Evolutionary conservation across 2,888 invertebrate species (phyloP).

Genomic region (Bombyx huttoni): DNA sequence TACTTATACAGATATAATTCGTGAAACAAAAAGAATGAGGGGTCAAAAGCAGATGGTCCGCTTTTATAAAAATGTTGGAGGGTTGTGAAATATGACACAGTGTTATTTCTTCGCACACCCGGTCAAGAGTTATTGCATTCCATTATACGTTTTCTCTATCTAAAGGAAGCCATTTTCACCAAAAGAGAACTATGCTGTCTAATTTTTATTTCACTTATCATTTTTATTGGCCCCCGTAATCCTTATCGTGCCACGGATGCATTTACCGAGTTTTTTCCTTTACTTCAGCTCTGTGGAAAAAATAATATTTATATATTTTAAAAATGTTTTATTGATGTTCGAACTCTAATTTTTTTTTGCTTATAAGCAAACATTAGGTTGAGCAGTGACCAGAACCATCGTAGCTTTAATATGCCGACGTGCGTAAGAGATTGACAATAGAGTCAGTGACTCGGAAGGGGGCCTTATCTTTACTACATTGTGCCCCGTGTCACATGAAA

Average conservation of each 20-base stretch:
- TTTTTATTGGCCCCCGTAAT: slow-evolving; percentile 28
- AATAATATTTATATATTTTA: background rate
- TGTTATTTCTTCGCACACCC: slow-evolving; percentile 73
- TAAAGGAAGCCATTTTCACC: slow-evolving; percentile 70
- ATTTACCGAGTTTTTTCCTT: no score
- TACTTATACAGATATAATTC: slow-evolving; percentile 65
- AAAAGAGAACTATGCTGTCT: slow-evolving; percentile 64
- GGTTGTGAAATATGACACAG: slow-evolving; percentile 72
- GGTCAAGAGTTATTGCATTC: slow-evolving; percentile 73
- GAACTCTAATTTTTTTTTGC: background rate
- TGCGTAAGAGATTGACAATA: slow-evolving; percentile 65
- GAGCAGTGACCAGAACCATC: slow-evolving; percentile 1
- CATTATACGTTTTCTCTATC: slow-evolving; percentile 71
- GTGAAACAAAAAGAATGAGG: slow-evolving; percentile 71
- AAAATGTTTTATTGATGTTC: background rate
- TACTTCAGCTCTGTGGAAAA: no score
- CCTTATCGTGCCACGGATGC: background rate
- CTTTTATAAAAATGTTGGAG: slow-evolving; percentile 73
- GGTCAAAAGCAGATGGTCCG: slow-evolving; percentile 72
- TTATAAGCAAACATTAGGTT: background rate
- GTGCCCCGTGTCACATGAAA: slow-evolving; percentile 63
- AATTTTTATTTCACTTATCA: slow-evolving; percentile 59
- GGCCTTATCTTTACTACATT: slow-evolving; percentile 66
- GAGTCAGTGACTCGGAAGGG: slow-evolving; percentile 62
- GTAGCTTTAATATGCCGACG: slow-evolving; percentile 48